phyloP scores from a whole-genome alignment of 2,797 vertebrate species.

The Galago senegalensis region DNA sequence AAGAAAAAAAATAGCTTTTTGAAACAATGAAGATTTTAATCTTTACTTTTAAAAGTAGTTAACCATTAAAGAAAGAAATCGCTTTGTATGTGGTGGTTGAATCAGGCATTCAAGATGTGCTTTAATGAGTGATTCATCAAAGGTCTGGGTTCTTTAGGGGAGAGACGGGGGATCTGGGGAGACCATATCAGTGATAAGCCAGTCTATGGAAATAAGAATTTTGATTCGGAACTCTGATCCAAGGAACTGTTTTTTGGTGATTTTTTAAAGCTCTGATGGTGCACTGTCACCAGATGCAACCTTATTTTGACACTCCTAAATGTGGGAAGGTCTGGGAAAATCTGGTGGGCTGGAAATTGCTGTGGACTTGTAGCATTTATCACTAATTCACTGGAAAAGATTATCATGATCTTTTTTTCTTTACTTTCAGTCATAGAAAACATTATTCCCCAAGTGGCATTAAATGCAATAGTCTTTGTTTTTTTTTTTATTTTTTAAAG shows the following conservation, averaged over 20 bases:
- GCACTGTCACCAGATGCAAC: background rate
- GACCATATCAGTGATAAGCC: background rate
- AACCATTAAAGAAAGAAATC: constrained; percentile 34
- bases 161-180: background rate
- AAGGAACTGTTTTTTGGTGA: background rate
- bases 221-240: background rate
- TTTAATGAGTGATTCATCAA: background rate
- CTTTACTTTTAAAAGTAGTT: constrained; percentile 15
- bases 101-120: background rate
- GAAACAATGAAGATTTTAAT: constrained; percentile 9
- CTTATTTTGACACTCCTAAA: constrained; percentile 48
- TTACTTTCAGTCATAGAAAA: constrained; percentile 10
- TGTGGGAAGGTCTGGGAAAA: background rate
- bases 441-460: background rate
- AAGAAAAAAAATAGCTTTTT: constrained; percentile 44
- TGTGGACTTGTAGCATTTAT: constrained; percentile 6
- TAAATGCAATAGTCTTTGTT: background rate
- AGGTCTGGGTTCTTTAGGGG: background rate
- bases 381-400: constrained; percentile 39
- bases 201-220: constrained; percentile 1
- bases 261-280: constrained; percentile 21
- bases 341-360: constrained; percentile 1
- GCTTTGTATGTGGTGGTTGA: background rate
- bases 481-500: background rate
- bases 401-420: constrained; percentile 31